A percentile compares a stretch with the other conserved stretches of the same genome.
Evolutionary conservation across 37 sponge, comb jelly and placozoan species (phyloP).

Genomic region (Ianthella basta): DNA sequence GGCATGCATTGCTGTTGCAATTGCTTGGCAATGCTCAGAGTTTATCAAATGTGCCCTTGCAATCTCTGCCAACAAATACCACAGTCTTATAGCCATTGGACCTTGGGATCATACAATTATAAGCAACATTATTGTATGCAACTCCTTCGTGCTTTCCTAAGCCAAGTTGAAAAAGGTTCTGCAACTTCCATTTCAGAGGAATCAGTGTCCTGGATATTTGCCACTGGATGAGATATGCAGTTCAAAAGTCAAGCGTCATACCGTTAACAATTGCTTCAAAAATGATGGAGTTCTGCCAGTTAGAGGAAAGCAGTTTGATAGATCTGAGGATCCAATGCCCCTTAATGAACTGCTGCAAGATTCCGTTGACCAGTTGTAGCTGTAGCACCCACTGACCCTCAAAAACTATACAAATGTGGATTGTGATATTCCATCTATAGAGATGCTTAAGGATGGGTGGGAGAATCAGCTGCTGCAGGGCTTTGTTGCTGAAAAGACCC

Average conservation of each 20-base stretch:
- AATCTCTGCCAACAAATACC: no score
- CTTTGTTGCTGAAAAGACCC: conserved; percentile 8
- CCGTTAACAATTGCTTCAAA: not conserved
- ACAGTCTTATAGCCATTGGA: no score
- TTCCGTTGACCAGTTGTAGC: not conserved
- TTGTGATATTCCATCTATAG: not conserved
- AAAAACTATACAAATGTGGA: not conserved
- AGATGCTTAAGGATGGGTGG: not conserved
- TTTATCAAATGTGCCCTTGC: not conserved
- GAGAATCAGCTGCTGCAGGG: not conserved
- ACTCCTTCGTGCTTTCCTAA: conserved; percentile 4
- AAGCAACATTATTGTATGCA: not conserved
- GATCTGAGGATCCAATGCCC: not conserved
- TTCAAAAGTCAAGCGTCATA: not conserved
- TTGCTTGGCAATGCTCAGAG: conserved; percentile 4
- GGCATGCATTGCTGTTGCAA: not conserved
- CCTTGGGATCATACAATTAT: no score
- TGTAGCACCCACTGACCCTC: not conserved
- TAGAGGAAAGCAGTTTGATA: not conserved
- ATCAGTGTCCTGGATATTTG: not conserved
- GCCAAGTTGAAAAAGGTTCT: not conserved
- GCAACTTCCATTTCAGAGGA: not conserved
- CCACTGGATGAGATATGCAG: not conserved
- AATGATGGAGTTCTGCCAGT: not conserved
- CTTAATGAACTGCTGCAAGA: not conserved